Evolutionary conservation across 2,113 vertebrate genomes (phyloP).

Genomic region (Potamarius usumacintae): DNA sequence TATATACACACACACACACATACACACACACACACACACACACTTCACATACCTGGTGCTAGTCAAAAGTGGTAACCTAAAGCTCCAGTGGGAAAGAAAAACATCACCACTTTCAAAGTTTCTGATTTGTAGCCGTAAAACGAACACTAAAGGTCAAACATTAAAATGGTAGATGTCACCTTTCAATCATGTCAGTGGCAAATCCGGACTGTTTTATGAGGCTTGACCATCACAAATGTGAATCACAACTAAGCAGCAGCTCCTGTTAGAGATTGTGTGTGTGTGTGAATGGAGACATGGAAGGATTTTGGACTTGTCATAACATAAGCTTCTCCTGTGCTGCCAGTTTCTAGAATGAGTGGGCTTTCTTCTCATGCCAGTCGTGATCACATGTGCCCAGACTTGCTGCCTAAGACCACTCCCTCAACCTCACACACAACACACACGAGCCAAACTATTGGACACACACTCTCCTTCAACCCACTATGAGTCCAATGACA

Average conservation of each 20-base stretch:
- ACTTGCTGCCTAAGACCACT: slow-evolving; percentile 62
- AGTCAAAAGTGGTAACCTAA: too few relatives aligned
- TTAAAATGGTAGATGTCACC: not conserved
- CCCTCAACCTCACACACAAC: slow-evolving; percentile 30
- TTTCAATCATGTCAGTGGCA: not conserved
- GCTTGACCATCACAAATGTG: not conserved
- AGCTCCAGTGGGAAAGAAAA: not conserved
- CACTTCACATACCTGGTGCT: too few relatives aligned
- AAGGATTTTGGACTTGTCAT: slow-evolving; percentile 28
- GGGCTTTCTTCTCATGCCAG: slow-evolving; percentile 67
- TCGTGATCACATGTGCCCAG: slow-evolving; percentile 73
- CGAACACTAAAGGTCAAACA: not conserved
- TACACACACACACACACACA: too few relatives aligned
- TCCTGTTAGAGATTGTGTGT: slow-evolving; percentile 20
- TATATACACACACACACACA: too few relatives aligned
- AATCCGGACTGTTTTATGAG: not conserved
- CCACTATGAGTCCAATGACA: not conserved
- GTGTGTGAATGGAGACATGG: not conserved
- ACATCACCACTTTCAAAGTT: too few relatives aligned
- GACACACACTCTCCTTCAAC: slow-evolving; percentile 9
- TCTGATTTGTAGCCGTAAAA: not conserved
- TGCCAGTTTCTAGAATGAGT: slow-evolving; percentile 69
- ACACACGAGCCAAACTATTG: slow-evolving; percentile 25
- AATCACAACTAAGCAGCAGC: not conserved
- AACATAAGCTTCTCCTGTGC: slow-evolving; percentile 40